These are phyloP conservation scores for Brachypodius melanocephalos DNA, from an alignment of 2,113 vertebrate genomes.

Conservation along the genomic window DNA sequence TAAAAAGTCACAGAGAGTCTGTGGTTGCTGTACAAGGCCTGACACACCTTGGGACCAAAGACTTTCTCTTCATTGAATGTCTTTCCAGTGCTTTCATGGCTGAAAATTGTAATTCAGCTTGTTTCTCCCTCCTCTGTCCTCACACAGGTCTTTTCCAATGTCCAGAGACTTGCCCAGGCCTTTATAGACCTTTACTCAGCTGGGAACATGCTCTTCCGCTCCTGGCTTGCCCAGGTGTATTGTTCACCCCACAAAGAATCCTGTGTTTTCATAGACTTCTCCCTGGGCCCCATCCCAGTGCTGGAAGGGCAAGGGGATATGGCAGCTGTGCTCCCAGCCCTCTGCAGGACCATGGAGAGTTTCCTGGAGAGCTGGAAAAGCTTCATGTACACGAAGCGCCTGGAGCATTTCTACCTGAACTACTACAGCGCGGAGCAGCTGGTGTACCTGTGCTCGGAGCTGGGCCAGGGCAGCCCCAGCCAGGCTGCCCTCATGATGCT, in stretches of 20 bases:
- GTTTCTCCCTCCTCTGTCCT: neutral
- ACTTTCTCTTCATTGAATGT: neutral
- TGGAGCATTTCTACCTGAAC: constrained; percentile 84
- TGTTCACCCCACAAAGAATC: constrained; percentile 59
- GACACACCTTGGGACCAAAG: neutral
- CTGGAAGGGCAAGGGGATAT: constrained; percentile 72
- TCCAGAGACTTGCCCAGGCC: constrained; percentile 83
- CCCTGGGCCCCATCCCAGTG: constrained; percentile 34
- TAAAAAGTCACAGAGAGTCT: neutral
- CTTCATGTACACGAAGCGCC: constrained; percentile 80
- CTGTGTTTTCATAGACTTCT: constrained; percentile 80
- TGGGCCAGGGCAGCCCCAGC: constrained; percentile 54
- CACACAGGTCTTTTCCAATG: constrained; percentile 82
- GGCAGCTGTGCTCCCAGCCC: constrained; percentile 72
- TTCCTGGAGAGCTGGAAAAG: constrained; percentile 81
- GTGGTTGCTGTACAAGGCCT: neutral
- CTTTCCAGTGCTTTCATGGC: neutral
- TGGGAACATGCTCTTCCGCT: constrained; percentile 88
- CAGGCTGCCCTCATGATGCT: constrained; percentile 86
- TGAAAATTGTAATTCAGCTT: neutral
- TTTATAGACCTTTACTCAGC: constrained; percentile 86
- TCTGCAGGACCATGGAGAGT: constrained; percentile 87
- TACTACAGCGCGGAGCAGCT: constrained; percentile 92
- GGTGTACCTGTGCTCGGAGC: constrained; percentile 82
- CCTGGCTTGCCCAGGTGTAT: constrained; percentile 79